A percentile compares a stretch with the other conserved stretches of the same genome.
phyloP scores from a whole-genome alignment of 2,113 vertebrate species.

The Speoplatyrhinus poulsoni region DNA sequence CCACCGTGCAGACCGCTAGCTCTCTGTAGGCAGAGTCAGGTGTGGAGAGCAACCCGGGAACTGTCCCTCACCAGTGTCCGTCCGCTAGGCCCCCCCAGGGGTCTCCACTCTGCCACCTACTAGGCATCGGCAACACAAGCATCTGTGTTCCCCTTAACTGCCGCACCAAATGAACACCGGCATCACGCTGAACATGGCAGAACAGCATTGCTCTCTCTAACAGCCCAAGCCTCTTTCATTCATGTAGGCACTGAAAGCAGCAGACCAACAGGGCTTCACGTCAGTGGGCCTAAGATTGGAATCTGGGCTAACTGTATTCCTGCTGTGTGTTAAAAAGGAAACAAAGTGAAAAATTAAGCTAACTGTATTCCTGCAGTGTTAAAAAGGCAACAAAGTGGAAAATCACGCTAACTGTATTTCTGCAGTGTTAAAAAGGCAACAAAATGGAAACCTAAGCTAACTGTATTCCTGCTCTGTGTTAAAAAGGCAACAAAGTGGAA shows the following conservation, averaged over 20 bases:
- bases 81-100: not conserved
- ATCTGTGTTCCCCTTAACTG: constrained; percentile 60
- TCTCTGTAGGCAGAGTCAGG: constrained; percentile 50
- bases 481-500: constrained; percentile 23
- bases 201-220: constrained; percentile 24
- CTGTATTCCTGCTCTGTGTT: constrained; percentile 38
- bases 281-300: constrained; percentile 44
- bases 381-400: too few species aligned
- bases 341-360: constrained; percentile 5
- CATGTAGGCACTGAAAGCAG: constrained; percentile 59
- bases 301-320: constrained; percentile 56
- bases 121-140: constrained; percentile 56
- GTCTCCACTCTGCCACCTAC: constrained; percentile 32
- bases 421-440: constrained; percentile 25
- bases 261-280: constrained; percentile 55
- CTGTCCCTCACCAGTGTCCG: constrained; percentile 1
- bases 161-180: constrained; percentile 66
- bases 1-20: constrained; percentile 55
- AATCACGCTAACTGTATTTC: constrained; percentile 46
- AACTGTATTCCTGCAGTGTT: too few species aligned
- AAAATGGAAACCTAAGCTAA: constrained; percentile 25
- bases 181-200: constrained; percentile 63
- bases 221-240: constrained; percentile 22
- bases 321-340: constrained; percentile 21
- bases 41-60: constrained; percentile 20